A percentile compares a stretch with the other conserved stretches of the same genome.
Conservation (phyloP, 2,113 vertebrate species). For the Cryptomyrus ogoouensis region DNA sequence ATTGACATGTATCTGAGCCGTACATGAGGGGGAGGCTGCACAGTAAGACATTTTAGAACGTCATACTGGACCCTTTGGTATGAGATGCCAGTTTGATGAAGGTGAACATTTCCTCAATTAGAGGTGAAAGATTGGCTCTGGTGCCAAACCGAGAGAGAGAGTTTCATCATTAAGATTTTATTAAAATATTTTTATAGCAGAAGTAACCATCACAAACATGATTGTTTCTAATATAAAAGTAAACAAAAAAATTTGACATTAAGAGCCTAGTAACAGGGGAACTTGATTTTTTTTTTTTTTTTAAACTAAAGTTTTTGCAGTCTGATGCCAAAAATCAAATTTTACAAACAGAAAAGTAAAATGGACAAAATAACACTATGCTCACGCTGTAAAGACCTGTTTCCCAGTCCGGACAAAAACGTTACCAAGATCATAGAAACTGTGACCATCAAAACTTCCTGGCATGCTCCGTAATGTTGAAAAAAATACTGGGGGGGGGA, state of each 20-base stretch:
- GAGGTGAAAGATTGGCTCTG: not conserved
- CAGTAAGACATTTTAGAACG: not conserved
- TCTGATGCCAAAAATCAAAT: slow-evolving; percentile 57
- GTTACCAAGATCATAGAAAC: slow-evolving; percentile 54
- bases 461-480: slow-evolving; percentile 46
- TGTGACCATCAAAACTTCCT: slow-evolving; percentile 43
- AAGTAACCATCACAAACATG: slow-evolving; percentile 79
- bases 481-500: slow-evolving; percentile 35
- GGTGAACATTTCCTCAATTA: not conserved
- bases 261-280: slow-evolving; percentile 71
- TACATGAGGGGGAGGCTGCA: not conserved
- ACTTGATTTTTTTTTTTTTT: slow-evolving; percentile 28
- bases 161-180: slow-evolving; percentile 66
- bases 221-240: slow-evolving; percentile 79
- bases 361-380: slow-evolving; percentile 46
- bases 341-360: slow-evolving; percentile 33
- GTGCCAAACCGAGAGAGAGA: not conserved
- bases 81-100: not conserved
- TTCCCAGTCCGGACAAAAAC: slow-evolving; percentile 61
- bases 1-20: no score
- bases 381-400: slow-evolving; percentile 74
- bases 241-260: slow-evolving; percentile 69
- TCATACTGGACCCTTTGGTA: not conserved
- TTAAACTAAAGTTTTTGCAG: slow-evolving; percentile 60
- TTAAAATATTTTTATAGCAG: slow-evolving; percentile 76